phyloP scores from a whole-genome alignment of 2,888 invertebrate genomes.

The Andrena bucephala region DNA sequence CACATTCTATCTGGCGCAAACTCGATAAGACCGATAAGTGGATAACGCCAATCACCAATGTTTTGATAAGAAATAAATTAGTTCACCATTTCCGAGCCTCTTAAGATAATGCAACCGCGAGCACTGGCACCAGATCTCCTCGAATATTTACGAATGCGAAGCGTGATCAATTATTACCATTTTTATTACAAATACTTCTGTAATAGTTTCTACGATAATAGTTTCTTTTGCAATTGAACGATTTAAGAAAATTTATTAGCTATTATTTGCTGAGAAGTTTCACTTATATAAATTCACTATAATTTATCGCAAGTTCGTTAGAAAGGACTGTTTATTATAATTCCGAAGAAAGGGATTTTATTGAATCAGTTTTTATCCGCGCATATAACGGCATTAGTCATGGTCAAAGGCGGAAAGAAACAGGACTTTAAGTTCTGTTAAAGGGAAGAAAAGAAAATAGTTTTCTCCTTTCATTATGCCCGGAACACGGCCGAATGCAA shows the following conservation, averaged over 20 bases:
- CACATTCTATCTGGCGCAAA: constrained; percentile 72
- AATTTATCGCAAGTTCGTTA: not conserved
- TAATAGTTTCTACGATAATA: no score
- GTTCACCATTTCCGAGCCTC: not conserved
- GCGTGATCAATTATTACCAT: not conserved
- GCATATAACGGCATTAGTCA: constrained; percentile 26
- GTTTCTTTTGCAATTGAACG: no score
- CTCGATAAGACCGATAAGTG: constrained; percentile 70
- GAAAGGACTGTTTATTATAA: not conserved
- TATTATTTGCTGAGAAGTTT: no score
- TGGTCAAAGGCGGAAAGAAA: constrained; percentile 17
- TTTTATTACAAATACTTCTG: no score
- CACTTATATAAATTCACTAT: no score
- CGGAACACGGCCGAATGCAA: constrained; percentile 79
- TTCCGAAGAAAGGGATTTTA: not conserved
- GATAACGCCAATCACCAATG: constrained; percentile 49
- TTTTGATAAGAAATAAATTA: constrained; percentile 47
- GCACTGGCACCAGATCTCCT: not conserved
- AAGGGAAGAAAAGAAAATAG: constrained; percentile 60
- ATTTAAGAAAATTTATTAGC: no score
- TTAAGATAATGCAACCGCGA: not conserved
- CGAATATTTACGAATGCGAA: not conserved
- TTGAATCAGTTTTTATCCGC: not conserved
- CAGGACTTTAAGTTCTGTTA: constrained; percentile 46
- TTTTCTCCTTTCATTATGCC: constrained; percentile 80